Conservation (phyloP, 2,888 invertebrate species). For the Hemicrepidius hirtus region DNA sequence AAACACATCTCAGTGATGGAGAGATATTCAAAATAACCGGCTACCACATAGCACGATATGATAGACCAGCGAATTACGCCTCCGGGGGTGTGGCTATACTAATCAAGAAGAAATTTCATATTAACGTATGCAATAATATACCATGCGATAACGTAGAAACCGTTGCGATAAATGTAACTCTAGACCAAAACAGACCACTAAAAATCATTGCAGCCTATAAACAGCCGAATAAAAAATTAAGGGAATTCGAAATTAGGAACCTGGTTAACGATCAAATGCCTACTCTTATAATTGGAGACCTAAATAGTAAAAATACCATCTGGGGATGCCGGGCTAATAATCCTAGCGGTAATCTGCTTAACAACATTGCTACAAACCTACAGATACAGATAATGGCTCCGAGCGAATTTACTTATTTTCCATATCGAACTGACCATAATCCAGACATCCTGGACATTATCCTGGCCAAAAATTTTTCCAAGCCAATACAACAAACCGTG, state of each 20-base stretch:
- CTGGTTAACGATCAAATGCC: not conserved
- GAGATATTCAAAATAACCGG: conserved; percentile 2
- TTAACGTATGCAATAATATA: not conserved
- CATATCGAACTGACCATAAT: not conserved
- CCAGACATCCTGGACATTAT: not conserved
- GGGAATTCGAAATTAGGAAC: not conserved
- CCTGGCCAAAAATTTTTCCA: not conserved
- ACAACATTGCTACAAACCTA: not conserved
- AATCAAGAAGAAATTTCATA: not conserved
- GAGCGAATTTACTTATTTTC: not conserved
- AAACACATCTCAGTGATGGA: conserved; percentile 4
- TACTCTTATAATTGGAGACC: conserved; percentile 8
- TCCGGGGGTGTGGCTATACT: conserved; percentile 10
- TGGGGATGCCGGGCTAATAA: conserved; percentile 19
- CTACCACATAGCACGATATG: not conserved
- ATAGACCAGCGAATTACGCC: not conserved
- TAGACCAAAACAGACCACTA: not conserved
- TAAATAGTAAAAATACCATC: conserved; percentile 9
- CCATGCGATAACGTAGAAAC: not conserved
- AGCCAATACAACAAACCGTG: conserved; percentile 7
- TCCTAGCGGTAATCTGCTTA: conserved; percentile 9
- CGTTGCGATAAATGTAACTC: not conserved
- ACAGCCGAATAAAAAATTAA: conserved; percentile 2
- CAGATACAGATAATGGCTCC: conserved; percentile 1
- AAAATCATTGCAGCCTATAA: conserved; percentile 2